These are phyloP conservation scores for Sycophila sp. DNA, from an alignment of 1,140 invertebrate genomes.

Conservation along the genomic window DNA sequence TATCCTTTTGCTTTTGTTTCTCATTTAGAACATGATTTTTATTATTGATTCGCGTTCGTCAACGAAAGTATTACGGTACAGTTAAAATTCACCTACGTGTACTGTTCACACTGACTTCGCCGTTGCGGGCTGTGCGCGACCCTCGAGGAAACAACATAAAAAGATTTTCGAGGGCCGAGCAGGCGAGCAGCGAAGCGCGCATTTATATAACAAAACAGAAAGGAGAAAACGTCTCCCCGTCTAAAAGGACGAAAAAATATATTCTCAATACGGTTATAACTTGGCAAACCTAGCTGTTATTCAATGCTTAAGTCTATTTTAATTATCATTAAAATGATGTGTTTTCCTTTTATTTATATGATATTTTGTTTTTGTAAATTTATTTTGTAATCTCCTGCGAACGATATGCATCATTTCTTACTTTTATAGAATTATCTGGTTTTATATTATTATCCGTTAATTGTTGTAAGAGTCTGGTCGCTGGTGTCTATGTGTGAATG, in stretches of 20 bases:
- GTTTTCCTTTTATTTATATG: constrained; percentile 31
- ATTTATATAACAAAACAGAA: constrained; percentile 17
- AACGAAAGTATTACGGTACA: constrained; percentile 2
- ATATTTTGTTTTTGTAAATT: constrained; percentile 32
- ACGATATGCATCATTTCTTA: constrained; percentile 43
- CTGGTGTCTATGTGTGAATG: no score
- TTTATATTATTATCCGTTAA: no score
- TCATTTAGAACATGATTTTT: neutral
- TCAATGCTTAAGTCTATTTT: constrained; percentile 42
- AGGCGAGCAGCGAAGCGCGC: neutral
- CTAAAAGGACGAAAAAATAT: constrained; percentile 27
- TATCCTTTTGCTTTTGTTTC: neutral
- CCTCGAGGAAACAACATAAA: constrained; percentile 4
- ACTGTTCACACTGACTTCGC: neutral
- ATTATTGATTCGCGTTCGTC: neutral
- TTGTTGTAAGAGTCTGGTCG: no score
- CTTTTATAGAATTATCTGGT: constrained; percentile 2
- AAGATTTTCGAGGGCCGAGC: constrained; percentile 1
- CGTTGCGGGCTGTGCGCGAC: neutral
- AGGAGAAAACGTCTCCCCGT: neutral
- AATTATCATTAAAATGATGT: constrained; percentile 44
- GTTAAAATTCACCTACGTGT: neutral
- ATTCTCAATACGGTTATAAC: constrained; percentile 35
- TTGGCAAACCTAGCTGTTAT: constrained; percentile 43
- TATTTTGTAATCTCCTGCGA: constrained; percentile 33